Percentiles rank a stretch among this genome's conserved stretches.
These are phyloP conservation scores for Rallus limicola DNA, from an alignment of 2,113 vertebrate species.

Conservation along the genomic window DNA sequence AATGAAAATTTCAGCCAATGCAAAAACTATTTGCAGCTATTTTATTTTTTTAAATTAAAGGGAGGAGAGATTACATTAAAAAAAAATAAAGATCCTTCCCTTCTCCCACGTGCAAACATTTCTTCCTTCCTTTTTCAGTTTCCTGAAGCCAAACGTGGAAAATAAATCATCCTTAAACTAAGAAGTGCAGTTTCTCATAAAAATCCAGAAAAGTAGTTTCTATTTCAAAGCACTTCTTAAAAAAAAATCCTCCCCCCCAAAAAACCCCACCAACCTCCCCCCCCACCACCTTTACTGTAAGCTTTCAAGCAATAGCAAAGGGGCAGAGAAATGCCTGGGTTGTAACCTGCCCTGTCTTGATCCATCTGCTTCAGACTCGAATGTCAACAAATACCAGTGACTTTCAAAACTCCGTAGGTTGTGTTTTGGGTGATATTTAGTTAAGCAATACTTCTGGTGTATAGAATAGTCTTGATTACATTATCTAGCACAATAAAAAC, in stretches of 20 bases:
- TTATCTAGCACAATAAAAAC: conserved; percentile 37
- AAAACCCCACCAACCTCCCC: no score
- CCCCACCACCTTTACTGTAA: neutral
- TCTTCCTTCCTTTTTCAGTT: neutral
- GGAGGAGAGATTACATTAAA: neutral
- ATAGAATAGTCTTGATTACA: conserved; percentile 51
- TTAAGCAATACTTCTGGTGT: neutral
- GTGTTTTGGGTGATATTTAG: conserved; percentile 26
- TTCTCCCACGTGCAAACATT: neutral
- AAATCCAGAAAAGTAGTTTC: neutral
- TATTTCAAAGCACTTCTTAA: neutral
- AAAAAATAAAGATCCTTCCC: neutral
- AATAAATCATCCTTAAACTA: neutral
- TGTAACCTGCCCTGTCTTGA: neutral
- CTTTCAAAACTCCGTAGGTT: neutral
- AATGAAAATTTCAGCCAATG: neutral
- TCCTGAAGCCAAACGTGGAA: neutral
- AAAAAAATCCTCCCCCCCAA: no score
- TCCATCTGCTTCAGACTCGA: neutral
- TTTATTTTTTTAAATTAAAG: neutral
- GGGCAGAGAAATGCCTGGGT: neutral
- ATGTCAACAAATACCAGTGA: conserved; percentile 19
- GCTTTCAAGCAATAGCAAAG: neutral
- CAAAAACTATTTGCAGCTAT: neutral
- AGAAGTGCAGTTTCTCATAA: neutral